These are phyloP conservation scores for Apotomis capreana DNA, from an alignment of 2,888 invertebrate genomes.

Conservation along the genomic window DNA sequence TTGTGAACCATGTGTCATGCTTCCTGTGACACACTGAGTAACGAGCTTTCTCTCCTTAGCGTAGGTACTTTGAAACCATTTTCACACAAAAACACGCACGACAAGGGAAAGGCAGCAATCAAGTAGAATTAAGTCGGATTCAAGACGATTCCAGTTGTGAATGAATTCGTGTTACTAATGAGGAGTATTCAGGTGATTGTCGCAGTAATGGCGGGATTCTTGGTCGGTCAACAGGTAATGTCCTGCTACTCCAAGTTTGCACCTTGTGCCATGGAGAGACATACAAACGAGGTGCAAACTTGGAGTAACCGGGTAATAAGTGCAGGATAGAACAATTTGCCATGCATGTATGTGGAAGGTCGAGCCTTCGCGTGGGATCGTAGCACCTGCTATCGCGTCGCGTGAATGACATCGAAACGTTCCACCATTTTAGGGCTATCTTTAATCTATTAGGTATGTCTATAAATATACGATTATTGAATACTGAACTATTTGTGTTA, in stretches of 20 bases:
- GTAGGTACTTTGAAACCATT: background rate
- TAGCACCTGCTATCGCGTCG: slow-evolving; percentile 63
- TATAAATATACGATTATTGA: background rate
- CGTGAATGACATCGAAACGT: slow-evolving; percentile 50
- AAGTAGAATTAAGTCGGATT: slow-evolving; percentile 33
- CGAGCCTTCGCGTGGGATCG: slow-evolving; percentile 65
- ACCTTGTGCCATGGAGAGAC: background rate
- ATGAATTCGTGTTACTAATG: slow-evolving; percentile 35
- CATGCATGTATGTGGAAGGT: slow-evolving; percentile 58
- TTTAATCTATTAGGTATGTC: background rate
- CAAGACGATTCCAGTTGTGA: slow-evolving; percentile 29
- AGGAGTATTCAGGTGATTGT: slow-evolving; percentile 34
- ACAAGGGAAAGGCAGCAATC: slow-evolving; percentile 35
- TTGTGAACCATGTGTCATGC: slow-evolving; percentile 23
- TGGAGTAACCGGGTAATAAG: slow-evolving; percentile 59
- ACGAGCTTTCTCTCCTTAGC: slow-evolving; percentile 12
- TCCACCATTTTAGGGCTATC: slow-evolving; percentile 17
- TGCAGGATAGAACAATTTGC: slow-evolving; percentile 70
- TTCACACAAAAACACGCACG: slow-evolving; percentile 14
- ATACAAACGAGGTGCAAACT: background rate
- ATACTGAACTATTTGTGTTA: too few relatives aligned
- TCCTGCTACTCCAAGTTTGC: background rate
- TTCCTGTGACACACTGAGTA: slow-evolving; percentile 3
- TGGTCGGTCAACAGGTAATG: slow-evolving; percentile 11
- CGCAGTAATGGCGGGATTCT: slow-evolving; percentile 35